Evolutionary conservation across 2,888 invertebrate genomes (phyloP), one percentile per base, ranked within the genome.

Genomic region (Cryptosula pallasiana): DNA sequence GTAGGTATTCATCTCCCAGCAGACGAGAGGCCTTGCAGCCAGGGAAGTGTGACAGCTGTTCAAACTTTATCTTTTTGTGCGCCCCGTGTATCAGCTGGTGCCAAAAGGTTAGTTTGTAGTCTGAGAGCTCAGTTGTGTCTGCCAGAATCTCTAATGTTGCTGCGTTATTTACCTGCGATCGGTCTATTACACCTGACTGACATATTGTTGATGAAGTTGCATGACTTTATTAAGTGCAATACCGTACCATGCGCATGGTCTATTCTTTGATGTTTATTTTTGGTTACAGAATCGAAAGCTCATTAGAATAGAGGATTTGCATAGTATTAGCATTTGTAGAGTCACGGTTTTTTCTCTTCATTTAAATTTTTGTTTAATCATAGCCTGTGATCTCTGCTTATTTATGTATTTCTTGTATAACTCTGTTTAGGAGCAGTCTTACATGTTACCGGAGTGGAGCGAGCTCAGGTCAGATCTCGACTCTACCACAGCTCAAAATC

Each of bases 21-120:
- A 63, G 32, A 32, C 27, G 27, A 25, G 27, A 5, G 5, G 25
- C 63, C 32, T 32, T 32, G 2, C 13, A 20, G 9, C 27, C 63
- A 29, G 29, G 32, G 63, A 32, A 63, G 63, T 3, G 13, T 32
- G 29, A 34, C 32, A 2, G 32, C 32, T 63, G 63, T n/a, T 27
- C 63, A 9, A 32, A 27, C 32, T 34, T 20, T 27, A 29, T 63
- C 34, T 63, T 63, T n/a, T 63, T 25, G 25, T 63, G 63, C n/a
- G 63, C 63, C n/a, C 63, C 63, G 1, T 63, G 63, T 63, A 25
- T 27, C 29, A 63, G 63, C n/a, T 63, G 63, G 63, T 63, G 63
- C 32, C 20, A 9, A 13, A 27, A 32, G 63, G 63, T 63, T 5
- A 63, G 63, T 57, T 57, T 23, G 25, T 23, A 57, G n/a, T n/a